Base-by-base conservation (phyloP, 2,797 vertebrate species). In the Chelidonichthys spinosus region DNA sequence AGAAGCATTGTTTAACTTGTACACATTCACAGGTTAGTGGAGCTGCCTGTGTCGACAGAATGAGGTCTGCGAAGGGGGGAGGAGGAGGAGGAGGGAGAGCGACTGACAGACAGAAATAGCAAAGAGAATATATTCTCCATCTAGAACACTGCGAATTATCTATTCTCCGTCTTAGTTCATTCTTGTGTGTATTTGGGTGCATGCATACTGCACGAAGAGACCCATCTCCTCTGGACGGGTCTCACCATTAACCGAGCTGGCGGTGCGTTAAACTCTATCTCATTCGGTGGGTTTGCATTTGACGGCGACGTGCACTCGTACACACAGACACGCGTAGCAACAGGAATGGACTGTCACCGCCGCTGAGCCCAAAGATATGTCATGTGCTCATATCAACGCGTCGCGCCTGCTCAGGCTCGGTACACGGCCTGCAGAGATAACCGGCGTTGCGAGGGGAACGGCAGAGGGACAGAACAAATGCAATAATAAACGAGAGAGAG, bases 381-480 rank as follows among this genome's bases (percentile, higher is more conserved):
- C 87, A 78, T 79, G 81, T 78, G 82, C 73, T 82, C 76, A 63
- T 90, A 90, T 86, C 87, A 83, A 68, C 64, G 7, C 72, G 85
- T 87, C 85, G 83, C 7, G 77, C 69, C 78, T 65, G 83, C 84
- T 83, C 83, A 61, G 70, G 61, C 81, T 83, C 82, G 6, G 78
- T 36, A 69, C 63, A 63, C 72, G 66, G 76, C 65, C 11, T 78
- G 79, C 37, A 60, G 74, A 79, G 83, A 90, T 92, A 90, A 90
- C 76, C 35, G 5, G 50, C 49, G 82, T 82, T 79, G 77, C 50
- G 58, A 82, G 63, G 74, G 81, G 86, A 18, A 36, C 76, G 72
- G 25, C 25, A 25, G 68, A 85, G 64, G 69, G 71, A 87, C 85
- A 83, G 79, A 88, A 88, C 89, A 91, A 90, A 91, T 84, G 84